These are phyloP conservation scores for Petroica traversi DNA, from an alignment of 2,113 vertebrate genomes.

Conservation along the genomic window DNA sequence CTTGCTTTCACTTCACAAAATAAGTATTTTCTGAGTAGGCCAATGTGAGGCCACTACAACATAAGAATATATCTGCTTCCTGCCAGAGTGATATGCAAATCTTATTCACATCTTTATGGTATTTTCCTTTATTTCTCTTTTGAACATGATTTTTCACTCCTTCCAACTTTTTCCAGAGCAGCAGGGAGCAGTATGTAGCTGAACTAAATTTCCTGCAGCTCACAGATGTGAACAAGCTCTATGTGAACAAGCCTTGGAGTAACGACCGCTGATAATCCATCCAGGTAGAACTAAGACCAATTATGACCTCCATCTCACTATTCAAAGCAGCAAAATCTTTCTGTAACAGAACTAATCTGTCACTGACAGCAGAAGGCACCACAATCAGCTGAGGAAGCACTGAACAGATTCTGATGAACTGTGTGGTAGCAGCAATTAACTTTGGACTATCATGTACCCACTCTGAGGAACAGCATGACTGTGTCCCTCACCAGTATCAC, in stretches of 20 bases:
- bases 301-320: not conserved
- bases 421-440: not conserved
- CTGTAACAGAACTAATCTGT: not conserved
- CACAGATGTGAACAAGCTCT: not conserved
- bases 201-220: not conserved
- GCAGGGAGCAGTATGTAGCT: not conserved
- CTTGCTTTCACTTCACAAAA: not conserved
- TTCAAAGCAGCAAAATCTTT: not conserved
- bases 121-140: not conserved
- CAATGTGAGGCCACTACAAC: not conserved
- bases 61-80: not conserved
- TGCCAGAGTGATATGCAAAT: not conserved
- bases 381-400: not conserved
- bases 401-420: not conserved
- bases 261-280: not conserved
- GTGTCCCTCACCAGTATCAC: not conserved
- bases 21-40: not conserved
- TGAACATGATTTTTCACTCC: not conserved
- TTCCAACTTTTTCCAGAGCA: not conserved
- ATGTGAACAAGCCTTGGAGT: not conserved
- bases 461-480: not conserved
- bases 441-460: not conserved
- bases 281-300: not conserved
- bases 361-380: not conserved
- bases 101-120: not conserved